Evolutionary conservation across 1,140 invertebrate genomes (phyloP).

Genomic region (Drosophila orosa): DNA sequence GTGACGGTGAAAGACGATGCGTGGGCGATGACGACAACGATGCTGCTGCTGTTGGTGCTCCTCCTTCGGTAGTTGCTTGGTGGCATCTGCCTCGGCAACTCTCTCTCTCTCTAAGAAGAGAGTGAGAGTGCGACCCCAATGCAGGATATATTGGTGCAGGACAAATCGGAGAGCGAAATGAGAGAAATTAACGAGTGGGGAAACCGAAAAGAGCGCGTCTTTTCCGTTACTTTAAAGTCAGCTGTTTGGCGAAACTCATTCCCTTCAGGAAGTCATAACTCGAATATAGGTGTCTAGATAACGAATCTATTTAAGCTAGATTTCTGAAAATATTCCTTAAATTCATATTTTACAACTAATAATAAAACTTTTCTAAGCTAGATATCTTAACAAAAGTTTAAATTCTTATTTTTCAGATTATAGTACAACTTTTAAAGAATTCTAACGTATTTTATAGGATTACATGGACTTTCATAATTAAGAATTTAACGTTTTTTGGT

Average conservation of each 20-base stretch:
- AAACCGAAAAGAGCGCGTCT: not conserved
- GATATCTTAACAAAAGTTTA: too few species aligned
- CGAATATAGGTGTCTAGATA: not conserved
- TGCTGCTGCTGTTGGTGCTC: conserved; percentile 54
- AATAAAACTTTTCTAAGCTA: too few species aligned
- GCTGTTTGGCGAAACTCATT: conserved; percentile 5
- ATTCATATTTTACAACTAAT: not conserved
- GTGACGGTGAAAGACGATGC: conserved; percentile 26
- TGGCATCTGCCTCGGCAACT: conserved; percentile 50
- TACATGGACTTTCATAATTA: too few species aligned
- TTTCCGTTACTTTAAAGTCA: conserved; percentile 4
- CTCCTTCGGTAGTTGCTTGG: conserved; percentile 57
- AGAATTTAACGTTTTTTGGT: too few species aligned
- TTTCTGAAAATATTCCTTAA: not conserved
- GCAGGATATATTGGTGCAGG: conserved; percentile 30
- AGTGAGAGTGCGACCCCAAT: conserved; percentile 37
- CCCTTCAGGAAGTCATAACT: not conserved
- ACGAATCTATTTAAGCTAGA: too few species aligned
- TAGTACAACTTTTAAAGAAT: too few species aligned
- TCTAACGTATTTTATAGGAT: too few species aligned
- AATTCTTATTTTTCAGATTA: too few species aligned
- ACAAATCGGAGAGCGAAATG: not conserved
- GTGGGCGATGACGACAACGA: conserved; percentile 44
- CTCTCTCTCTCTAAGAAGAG: conserved; percentile 4
- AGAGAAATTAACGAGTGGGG: conserved; percentile 3